phyloP scores from a whole-genome alignment of 2,797 vertebrate genomes.

The Sciurus vulgaris region DNA sequence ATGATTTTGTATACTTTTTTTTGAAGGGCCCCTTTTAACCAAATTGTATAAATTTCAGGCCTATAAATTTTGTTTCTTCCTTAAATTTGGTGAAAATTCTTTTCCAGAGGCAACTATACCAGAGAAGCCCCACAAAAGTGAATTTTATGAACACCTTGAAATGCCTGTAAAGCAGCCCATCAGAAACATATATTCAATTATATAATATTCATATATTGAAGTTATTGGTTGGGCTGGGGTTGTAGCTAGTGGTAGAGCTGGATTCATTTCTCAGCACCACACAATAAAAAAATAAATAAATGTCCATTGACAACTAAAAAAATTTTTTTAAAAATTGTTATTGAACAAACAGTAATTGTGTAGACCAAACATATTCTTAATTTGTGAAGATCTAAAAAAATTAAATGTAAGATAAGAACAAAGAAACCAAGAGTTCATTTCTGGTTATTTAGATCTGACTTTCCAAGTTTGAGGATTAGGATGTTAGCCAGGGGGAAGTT shows the following conservation, averaged over 20 bases:
- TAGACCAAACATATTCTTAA: not conserved
- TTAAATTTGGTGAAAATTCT: not conserved
- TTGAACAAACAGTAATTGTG: not conserved
- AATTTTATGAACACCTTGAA: not conserved
- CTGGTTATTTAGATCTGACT: not conserved
- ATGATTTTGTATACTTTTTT: not conserved
- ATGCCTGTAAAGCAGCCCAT: not conserved
- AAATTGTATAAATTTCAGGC: not conserved
- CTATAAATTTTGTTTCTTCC: not conserved
- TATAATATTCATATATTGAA: no score
- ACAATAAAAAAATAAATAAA: no score
- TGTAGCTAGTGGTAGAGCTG: no score
- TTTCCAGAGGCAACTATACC: slow-evolving; percentile 6
- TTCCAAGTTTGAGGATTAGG: not conserved
- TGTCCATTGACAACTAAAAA: no score
- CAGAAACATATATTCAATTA: not conserved
- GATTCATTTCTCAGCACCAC: no score
- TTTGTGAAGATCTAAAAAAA: not conserved
- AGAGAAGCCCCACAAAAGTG: not conserved
- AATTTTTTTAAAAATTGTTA: no score
- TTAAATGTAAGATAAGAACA: not conserved
- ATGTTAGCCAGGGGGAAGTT: not conserved
- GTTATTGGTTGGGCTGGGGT: no score
- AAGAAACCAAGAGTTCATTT: slow-evolving; percentile 3
- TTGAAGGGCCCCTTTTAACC: not conserved